These are phyloP conservation scores for Symphodus melops DNA, from an alignment of 2,113 vertebrate species.

Conservation along the genomic window DNA sequence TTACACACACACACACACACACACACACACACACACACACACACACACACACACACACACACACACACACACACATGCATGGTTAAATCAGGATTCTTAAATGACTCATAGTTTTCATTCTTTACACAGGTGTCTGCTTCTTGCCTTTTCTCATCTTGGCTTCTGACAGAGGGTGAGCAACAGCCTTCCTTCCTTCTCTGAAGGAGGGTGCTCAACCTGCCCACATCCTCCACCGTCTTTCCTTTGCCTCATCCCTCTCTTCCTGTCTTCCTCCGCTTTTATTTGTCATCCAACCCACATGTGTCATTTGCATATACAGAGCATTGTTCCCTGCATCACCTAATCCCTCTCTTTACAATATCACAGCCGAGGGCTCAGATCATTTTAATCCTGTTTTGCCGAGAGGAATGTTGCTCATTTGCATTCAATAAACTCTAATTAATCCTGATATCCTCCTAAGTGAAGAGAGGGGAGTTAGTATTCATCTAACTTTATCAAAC, in stretches of 20 bases:
- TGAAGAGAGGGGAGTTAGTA: no score
- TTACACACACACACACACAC: constrained; percentile 25
- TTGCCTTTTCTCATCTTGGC: constrained; percentile 50
- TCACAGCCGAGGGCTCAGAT: constrained; percentile 23
- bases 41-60: constrained; percentile 29
- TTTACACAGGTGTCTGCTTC: constrained; percentile 64
- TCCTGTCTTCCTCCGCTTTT: constrained; percentile 62
- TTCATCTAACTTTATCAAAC: not conserved
- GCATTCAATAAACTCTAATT: not conserved
- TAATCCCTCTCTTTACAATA: constrained; percentile 34
- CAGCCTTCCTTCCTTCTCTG: constrained; percentile 52
- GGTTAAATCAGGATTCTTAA: constrained; percentile 55
- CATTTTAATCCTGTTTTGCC: constrained; percentile 17
- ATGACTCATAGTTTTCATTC: constrained; percentile 67
- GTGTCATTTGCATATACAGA: constrained; percentile 44
- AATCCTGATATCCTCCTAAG: not conserved
- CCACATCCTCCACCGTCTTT: constrained; percentile 63
- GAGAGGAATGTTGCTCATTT: constrained; percentile 14
- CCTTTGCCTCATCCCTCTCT: constrained; percentile 58
- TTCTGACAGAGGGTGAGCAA: constrained; percentile 56
- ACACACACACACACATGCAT: constrained; percentile 35
- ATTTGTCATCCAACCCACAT: constrained; percentile 72
- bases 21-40: constrained; percentile 22
- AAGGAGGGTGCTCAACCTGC: constrained; percentile 55
- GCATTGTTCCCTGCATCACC: constrained; percentile 29